Base-by-base conservation (phyloP, 2,888 invertebrate species). In the Incurvaria masculella region DNA sequence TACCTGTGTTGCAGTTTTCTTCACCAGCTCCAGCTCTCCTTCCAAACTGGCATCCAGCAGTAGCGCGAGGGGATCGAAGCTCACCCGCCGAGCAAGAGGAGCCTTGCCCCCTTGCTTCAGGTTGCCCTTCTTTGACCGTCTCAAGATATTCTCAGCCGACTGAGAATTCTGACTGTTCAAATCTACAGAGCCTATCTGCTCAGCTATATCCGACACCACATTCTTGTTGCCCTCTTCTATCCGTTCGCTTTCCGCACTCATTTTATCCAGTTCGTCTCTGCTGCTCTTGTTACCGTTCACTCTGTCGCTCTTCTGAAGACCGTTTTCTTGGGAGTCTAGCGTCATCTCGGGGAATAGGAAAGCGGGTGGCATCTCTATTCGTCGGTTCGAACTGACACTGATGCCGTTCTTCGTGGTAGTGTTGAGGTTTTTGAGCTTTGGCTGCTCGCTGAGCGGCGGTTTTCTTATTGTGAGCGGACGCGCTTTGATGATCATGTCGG, bases 21-120 rank as follows among this genome's bases (percentile, higher is more conserved):
- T 92, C 38, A 99, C 98, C 55, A 98, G 82, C 64, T 99, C 98
- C 63, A 98, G 80, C 69, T 99, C 98, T 40, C 99, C 99, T 72
- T 99, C 98, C 55, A 99, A 82, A 59, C 97, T 96, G 42, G 98
- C 98, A 72, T 99, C 99, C 61, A 99, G 79, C 44, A 99, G 81
- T 45, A 99, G 80, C 0, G 98, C 97, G 59, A 98, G 80, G 18
- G 99, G 98, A 80, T 99, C 98, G 65, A 99, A 99, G 66, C 95
- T 96, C 33, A 99, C 97, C 51, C 96, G 81, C 55, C 95, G 81
- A 4, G 89, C 84, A 27, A 89, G 64, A 60, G 89, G 90, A 20
- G 83, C 84, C 59, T 88, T 89, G 20, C 87, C 83, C 45, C 83
- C 85, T 60, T 83, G 83, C 66, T 94, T 91, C 59, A 91, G 70